A percentile compares a stretch with the other conserved stretches of the same genome.
phyloP scores from a whole-genome alignment of 2,888 invertebrate species.

The Marronus borbonicus region DNA sequence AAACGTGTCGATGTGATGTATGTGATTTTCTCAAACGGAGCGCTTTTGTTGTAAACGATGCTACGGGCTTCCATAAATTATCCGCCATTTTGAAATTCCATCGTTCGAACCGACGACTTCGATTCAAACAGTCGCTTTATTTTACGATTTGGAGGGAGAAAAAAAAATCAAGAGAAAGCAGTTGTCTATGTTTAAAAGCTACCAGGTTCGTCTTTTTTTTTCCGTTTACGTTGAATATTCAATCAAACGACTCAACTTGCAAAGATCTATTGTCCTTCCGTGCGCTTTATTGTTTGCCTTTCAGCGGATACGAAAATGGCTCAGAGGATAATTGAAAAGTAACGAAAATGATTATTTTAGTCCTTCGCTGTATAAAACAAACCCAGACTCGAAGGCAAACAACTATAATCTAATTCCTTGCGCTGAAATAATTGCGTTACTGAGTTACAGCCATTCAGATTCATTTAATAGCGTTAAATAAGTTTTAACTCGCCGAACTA shows the following conservation, averaged over 20 bases:
- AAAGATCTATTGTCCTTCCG: background rate
- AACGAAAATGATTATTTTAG: background rate
- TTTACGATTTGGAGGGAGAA: conserved; percentile 10
- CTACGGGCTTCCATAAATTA: conserved; percentile 17
- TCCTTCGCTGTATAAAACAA: background rate
- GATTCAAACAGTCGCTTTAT: background rate
- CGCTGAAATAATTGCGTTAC: background rate
- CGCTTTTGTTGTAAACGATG: background rate
- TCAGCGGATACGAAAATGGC: background rate
- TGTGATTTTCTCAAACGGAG: background rate
- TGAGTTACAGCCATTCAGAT: background rate
- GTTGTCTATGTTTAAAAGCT: too few relatives aligned
- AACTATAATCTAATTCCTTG: too few relatives aligned
- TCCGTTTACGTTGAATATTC: background rate
- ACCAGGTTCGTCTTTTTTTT: background rate
- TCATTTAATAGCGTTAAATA: background rate
- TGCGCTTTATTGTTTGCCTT: background rate
- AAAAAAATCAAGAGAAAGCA: background rate
- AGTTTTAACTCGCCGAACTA: background rate
- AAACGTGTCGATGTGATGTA: background rate
- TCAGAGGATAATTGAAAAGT: conserved; percentile 5
- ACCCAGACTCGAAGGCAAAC: too few relatives aligned
- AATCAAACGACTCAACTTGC: background rate
- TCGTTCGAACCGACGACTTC: background rate
- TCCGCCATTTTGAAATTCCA: background rate